Evolutionary conservation across 2,888 invertebrate species (phyloP).

Genomic region (Eristalis tenax): DNA sequence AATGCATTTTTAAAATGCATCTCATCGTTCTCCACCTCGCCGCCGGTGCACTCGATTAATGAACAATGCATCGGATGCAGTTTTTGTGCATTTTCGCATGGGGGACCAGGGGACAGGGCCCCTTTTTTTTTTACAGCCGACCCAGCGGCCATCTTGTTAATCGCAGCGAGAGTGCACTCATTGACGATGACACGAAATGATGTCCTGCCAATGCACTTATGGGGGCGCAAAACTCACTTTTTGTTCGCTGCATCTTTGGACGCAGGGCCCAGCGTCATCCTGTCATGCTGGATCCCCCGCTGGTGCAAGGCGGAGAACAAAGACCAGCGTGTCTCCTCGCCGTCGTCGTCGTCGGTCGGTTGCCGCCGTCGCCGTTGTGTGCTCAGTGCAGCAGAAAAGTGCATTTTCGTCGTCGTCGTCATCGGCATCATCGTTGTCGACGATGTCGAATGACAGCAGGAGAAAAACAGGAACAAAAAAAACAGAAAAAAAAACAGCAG

Average conservation of each 20-base stretch:
- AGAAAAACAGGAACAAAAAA: background rate
- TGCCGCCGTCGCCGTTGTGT: conserved; percentile 55
- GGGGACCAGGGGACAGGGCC: background rate
- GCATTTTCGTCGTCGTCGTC: conserved; percentile 53
- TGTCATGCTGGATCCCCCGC: conserved; percentile 23
- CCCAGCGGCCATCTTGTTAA: conserved; percentile 38
- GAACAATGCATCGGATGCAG: conserved; percentile 34
- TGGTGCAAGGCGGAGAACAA: conserved; percentile 31
- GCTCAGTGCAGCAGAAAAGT: conserved; percentile 70
- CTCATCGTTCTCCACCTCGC: conserved; percentile 6
- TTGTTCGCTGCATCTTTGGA: conserved; percentile 30
- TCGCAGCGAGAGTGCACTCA: conserved; percentile 64
- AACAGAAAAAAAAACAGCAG: background rate
- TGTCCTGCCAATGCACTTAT: conserved; percentile 70
- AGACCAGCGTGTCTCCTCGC: conserved; percentile 59
- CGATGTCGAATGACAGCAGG: conserved; percentile 40
- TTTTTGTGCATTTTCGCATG: background rate
- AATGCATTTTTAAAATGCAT: conserved; percentile 62
- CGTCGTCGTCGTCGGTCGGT: background rate
- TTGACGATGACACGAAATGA: conserved; percentile 57
- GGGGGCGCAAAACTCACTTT: conserved; percentile 22
- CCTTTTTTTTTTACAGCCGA: background rate
- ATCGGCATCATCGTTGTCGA: conserved; percentile 1
- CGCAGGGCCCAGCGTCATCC: conserved; percentile 10
- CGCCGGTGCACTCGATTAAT: conserved; percentile 35